A percentile compares a stretch with the other conserved stretches of the same genome.
Conservation (phyloP, 2,113 vertebrate genomes). For the Shinisaurus crocodilurus region DNA sequence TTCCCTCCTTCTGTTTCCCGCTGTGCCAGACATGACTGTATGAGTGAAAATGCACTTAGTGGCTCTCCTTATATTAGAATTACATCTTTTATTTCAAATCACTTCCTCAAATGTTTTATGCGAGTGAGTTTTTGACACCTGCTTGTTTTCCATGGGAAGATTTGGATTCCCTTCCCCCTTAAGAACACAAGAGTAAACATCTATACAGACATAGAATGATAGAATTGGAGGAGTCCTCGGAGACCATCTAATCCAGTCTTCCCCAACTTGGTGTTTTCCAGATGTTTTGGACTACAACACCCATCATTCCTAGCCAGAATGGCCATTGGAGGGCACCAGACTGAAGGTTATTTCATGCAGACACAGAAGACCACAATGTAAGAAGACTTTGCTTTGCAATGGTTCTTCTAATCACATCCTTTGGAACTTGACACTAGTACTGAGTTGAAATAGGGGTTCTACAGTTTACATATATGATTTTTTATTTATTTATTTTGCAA, state of each 20-base stretch:
- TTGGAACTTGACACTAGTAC: not conserved
- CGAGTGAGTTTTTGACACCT: not conserved
- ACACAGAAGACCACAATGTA: not conserved
- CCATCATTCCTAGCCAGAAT: not conserved
- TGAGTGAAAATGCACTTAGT: conserved; percentile 7
- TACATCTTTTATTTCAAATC: conserved; percentile 9
- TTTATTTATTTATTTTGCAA: not conserved
- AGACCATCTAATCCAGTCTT: not conserved
- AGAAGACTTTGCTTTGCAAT: not conserved
- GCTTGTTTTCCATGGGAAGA: conserved; percentile 6
- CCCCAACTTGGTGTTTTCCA: not conserved
- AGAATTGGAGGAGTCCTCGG: not conserved
- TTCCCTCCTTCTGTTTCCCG: conserved; percentile 9
- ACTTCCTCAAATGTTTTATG: not conserved
- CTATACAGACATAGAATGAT: not conserved
- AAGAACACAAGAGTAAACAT: not conserved
- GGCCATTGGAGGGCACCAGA: too few species aligned
- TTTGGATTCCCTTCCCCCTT: not conserved
- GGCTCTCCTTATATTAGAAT: conserved; percentile 1
- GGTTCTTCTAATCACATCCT: not conserved
- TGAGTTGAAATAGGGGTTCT: not conserved
- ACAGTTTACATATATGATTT: not conserved
- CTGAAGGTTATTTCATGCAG: not conserved
- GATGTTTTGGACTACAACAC: not conserved
- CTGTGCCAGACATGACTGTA: conserved; percentile 4